These are phyloP conservation scores for Polydrusus cervinus DNA, from an alignment of 2,888 invertebrate genomes.

Conservation along the genomic window DNA sequence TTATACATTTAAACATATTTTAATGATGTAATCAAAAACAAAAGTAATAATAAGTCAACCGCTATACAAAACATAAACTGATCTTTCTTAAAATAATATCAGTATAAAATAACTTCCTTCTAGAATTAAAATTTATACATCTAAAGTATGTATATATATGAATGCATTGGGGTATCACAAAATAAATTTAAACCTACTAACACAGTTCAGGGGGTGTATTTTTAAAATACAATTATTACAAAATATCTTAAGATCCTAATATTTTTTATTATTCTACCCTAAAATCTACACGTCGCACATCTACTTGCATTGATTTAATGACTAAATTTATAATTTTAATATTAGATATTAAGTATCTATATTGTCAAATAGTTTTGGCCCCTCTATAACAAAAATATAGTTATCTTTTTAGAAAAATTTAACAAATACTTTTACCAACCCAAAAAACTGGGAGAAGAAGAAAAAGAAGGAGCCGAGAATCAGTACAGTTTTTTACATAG, in stretches of 20 bases:
- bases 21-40: background rate
- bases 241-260: slow-evolving; percentile 35
- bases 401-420: slow-evolving; percentile 16
- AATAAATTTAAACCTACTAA: slow-evolving; percentile 53
- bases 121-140: slow-evolving; percentile 7
- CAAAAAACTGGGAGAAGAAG: slow-evolving; percentile 26
- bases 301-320: slow-evolving; percentile 52
- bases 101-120: slow-evolving; percentile 11
- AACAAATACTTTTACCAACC: slow-evolving; percentile 2
- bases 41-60: background rate
- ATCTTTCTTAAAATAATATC: slow-evolving; percentile 11
- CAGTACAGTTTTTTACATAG: slow-evolving; percentile 51
- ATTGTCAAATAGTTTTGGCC: slow-evolving; percentile 54
- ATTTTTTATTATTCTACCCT: slow-evolving; percentile 20
- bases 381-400: slow-evolving; percentile 36
- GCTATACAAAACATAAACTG: slow-evolving; percentile 14
- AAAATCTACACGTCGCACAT: slow-evolving; percentile 23
- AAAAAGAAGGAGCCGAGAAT: slow-evolving; percentile 43
- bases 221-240: slow-evolving; percentile 39
- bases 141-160: slow-evolving; percentile 32
- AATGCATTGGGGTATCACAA: slow-evolving; percentile 54
- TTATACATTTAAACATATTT: slow-evolving; percentile 1
- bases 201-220: slow-evolving; percentile 48
- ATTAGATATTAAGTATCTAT: slow-evolving; percentile 51
- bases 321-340: slow-evolving; percentile 42